A percentile compares a stretch with the other conserved stretches of the same genome.
phyloP scores from a whole-genome alignment of 2,888 invertebrate species.

The Mythimna ferrago region DNA sequence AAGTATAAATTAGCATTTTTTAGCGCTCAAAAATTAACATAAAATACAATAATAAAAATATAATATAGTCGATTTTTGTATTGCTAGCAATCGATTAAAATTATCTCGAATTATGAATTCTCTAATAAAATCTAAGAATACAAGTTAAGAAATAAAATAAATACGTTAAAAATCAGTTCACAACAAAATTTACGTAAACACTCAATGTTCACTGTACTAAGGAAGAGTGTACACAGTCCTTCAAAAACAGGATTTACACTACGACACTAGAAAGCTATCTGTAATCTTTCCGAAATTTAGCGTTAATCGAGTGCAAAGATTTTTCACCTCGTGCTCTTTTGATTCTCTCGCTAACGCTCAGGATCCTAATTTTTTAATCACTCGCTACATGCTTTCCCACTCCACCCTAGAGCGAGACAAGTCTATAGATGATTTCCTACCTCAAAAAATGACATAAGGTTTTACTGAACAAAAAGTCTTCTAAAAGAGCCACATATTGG shows the following conservation, averaged over 20 bases:
- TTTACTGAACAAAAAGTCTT: no score
- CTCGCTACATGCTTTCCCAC: no score
- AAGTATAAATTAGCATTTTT: neutral
- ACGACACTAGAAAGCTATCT: conserved; percentile 19
- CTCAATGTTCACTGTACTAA: conserved; percentile 44
- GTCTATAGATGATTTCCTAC: no score
- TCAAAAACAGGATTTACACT: conserved; percentile 2
- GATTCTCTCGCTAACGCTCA: no score
- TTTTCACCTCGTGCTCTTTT: no score
- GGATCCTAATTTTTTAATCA: no score
- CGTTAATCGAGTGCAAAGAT: no score
- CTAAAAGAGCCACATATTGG: no score
- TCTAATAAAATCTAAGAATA: conserved; percentile 53
- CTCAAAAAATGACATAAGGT: no score
- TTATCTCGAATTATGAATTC: conserved; percentile 8
- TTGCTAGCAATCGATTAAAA: neutral
- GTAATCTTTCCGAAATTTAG: no score
- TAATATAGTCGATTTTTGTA: neutral
- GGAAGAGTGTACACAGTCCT: conserved; percentile 42
- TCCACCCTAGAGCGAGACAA: no score
- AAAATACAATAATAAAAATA: neutral
- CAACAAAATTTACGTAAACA: conserved; percentile 57
- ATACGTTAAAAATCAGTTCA: conserved; percentile 74
- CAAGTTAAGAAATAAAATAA: conserved; percentile 63
- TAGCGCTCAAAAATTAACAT: neutral